Percentiles rank a stretch among this genome's conserved stretches.
Conservation (phyloP, 2,113 vertebrate species). For the Clupea harengus region DNA sequence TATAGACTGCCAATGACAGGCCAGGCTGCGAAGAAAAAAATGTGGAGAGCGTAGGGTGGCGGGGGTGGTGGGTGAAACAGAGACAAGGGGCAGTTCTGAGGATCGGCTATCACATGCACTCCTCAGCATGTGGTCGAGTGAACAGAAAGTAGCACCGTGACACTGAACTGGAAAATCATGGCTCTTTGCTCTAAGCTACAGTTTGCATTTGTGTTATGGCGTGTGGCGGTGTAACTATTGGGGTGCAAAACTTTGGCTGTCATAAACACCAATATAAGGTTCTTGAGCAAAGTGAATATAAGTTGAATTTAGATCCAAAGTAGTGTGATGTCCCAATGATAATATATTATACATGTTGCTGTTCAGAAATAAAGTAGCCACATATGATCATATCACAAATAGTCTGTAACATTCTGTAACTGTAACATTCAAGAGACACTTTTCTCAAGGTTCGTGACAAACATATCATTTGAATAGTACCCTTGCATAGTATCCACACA, state of each 20-base stretch:
- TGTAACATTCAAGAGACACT: background rate
- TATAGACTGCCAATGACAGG: constrained; percentile 69
- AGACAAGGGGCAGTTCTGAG: background rate
- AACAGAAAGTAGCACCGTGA: background rate
- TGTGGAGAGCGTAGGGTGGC: background rate
- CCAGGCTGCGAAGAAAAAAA: constrained; percentile 49
- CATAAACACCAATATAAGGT: background rate
- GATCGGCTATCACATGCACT: background rate
- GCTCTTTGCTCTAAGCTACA: background rate
- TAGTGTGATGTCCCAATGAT: background rate
- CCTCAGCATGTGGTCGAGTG: background rate
- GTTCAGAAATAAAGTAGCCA: background rate
- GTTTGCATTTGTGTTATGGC: background rate
- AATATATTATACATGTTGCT: background rate
- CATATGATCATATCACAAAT: background rate
- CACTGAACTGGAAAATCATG: background rate
- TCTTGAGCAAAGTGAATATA: background rate
- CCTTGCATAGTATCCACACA: background rate
- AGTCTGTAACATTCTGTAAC: background rate
- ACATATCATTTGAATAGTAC: background rate
- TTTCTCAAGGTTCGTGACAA: background rate
- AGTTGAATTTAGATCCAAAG: background rate
- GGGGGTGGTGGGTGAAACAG: background rate
- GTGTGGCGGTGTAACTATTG: background rate
- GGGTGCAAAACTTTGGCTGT: background rate